Evolutionary conservation across 2,888 invertebrate genomes (phyloP).

Genomic region (Drepanosiphum platanoidis): DNA sequence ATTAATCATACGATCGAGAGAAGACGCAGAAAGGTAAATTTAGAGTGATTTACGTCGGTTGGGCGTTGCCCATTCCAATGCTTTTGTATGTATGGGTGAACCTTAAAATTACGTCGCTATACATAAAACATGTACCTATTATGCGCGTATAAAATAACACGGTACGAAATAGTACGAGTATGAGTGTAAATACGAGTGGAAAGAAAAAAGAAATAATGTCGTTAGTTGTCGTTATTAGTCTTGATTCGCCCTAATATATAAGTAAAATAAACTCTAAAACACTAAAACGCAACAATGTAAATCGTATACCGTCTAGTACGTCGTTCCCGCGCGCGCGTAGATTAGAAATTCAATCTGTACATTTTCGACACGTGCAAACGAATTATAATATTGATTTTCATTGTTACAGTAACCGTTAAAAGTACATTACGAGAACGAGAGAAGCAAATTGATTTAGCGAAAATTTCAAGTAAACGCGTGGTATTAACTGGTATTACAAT

Average conservation of each 20-base stretch:
- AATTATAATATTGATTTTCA: conserved; percentile 5
- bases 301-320: not conserved
- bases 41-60: conserved; percentile 37
- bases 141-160: not conserved
- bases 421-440: not conserved
- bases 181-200: not conserved
- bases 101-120: conserved; percentile 5
- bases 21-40: conserved; percentile 28
- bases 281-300: not conserved
- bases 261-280: not conserved
- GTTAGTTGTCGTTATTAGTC: conserved; percentile 38
- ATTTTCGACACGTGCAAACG: not conserved
- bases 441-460: not conserved
- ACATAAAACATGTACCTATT: not conserved
- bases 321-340: too few relatives aligned
- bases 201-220: not conserved
- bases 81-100: conserved; percentile 15
- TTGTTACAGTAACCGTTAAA: not conserved
- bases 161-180: not conserved
- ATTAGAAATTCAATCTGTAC: conserved; percentile 35
- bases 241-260: not conserved
- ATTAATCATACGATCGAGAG: conserved; percentile 37
- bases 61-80: conserved; percentile 34
- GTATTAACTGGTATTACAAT: not conserved
- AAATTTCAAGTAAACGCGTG: not conserved